Percentiles rank a stretch among this genome's conserved stretches.
These are phyloP conservation scores for Carcinoscorpius rotundicauda DNA, from an alignment of 1,140 invertebrate species.

Conservation along the genomic window DNA sequence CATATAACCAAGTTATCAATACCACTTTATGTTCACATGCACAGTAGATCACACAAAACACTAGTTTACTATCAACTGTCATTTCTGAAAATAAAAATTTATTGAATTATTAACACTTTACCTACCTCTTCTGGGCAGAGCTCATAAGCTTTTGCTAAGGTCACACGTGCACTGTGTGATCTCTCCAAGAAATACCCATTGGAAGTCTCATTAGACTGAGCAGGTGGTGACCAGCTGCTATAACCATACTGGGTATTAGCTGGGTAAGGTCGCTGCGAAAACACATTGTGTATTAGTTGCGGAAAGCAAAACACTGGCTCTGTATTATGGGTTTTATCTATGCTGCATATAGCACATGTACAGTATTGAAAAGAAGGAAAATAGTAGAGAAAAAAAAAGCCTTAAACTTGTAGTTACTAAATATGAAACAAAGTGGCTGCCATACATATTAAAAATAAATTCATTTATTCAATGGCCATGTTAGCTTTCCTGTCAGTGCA, in stretches of 20 bases:
- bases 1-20: background rate
- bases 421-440: too few species aligned
- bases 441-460: too few species aligned
- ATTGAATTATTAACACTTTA: slow-evolving; percentile 5
- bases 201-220: slow-evolving; percentile 85
- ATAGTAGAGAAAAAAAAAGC: too few species aligned
- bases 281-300: background rate
- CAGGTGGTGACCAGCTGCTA: slow-evolving; percentile 85
- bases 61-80: background rate
- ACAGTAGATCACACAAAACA: slow-evolving; percentile 2
- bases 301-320: too few species aligned
- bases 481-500: too few species aligned
- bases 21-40: background rate
- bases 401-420: too few species aligned
- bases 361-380: too few species aligned
- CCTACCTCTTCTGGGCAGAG: slow-evolving; percentile 64
- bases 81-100: background rate
- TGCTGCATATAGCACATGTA: too few species aligned
- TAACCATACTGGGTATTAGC: slow-evolving; percentile 55
- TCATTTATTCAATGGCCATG: too few species aligned
- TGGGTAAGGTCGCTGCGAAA: slow-evolving; percentile 48
- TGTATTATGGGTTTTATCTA: too few species aligned
- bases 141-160: slow-evolving; percentile 67
- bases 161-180: slow-evolving; percentile 82
- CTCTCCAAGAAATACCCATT: slow-evolving; percentile 91